Evolutionary conservation across 2,797 vertebrate species (phyloP), one percentile per base, ranked within the genome.

Genomic region (Sebastiscus albofasciatus): DNA sequence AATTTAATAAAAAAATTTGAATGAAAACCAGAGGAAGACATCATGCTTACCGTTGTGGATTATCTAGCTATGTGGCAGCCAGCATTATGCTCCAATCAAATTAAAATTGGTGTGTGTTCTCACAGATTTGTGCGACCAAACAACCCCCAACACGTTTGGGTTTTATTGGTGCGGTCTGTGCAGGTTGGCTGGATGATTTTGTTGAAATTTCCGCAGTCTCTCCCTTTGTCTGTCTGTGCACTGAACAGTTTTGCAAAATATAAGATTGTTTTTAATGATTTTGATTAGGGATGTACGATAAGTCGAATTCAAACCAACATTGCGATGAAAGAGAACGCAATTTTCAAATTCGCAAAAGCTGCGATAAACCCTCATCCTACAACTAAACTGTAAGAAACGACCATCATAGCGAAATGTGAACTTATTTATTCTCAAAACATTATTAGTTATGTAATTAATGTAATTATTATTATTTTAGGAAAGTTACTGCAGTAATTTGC

Each of bases 1-100:
- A 62, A 42, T 11, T 36, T 65, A 62, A 79, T 72, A 60, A 85
- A 81, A 56, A 6, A 64, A 42, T 22, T 85, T 84, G 77, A 89
- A 52, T 67, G 26, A 4, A 65, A 73, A 68, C 79, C 82, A 85
- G 81, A 82, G 42, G 22, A 86, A 83, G 59, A 42, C 66, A 80
- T 69, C 29, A 2, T 68, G 85, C 29, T 46, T 67, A 72, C 56
- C 22, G 5, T 52, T 20, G 22, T 77, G 80, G 79, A 75, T 82
- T 79, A 78, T 80, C 7, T 52, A 20, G 60, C 34, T 64, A 4
- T 49, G 27, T 60, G 42, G 52, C 81, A 66, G 82, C 62, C 70
- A 66, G 54, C 22, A 3, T 60, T 54, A 4, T 13, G 29, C 24
- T 74, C 58, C 67, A 77, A 72, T 67, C 56, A 68, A 69, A 82